Conservation (phyloP, 2,113 vertebrate genomes). For the Ptyas mucosa region DNA sequence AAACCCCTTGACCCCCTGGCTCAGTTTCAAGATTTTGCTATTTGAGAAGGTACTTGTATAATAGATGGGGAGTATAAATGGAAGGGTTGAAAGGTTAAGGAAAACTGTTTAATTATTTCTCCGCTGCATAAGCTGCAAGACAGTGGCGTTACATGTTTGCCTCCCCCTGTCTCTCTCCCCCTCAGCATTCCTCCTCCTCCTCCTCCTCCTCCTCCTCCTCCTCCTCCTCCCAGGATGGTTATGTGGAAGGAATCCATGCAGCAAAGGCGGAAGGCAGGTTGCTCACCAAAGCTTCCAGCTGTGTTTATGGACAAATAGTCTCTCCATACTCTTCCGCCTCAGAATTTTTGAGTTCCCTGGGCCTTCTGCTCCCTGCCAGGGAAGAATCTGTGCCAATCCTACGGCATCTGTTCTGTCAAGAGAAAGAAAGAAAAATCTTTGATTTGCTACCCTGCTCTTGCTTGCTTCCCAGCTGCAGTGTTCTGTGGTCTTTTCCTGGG, state of each 20-base stretch:
- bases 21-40: conserved; percentile 73
- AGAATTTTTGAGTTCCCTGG: conserved; percentile 56
- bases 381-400: conserved; percentile 68
- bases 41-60: conserved; percentile 75
- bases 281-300: conserved; percentile 62
- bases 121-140: conserved; percentile 65
- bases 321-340: conserved; percentile 68
- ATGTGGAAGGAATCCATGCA: conserved; percentile 51
- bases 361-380: conserved; percentile 64
- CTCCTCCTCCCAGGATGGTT: conserved; percentile 43
- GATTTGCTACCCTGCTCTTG: conserved; percentile 71
- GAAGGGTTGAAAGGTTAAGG: conserved; percentile 76
- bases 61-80: conserved; percentile 76
- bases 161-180: conserved; percentile 24
- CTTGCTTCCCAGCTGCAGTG: conserved; percentile 71
- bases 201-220: background rate
- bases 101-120: conserved; percentile 85
- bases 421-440: conserved; percentile 40
- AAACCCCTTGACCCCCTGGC: conserved; percentile 76
- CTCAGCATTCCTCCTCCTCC: background rate
- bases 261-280: conserved; percentile 66
- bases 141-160: conserved; percentile 52
- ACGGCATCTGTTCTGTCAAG: conserved; percentile 76
- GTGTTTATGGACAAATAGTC: conserved; percentile 73
- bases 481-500: conserved; percentile 47